These are phyloP conservation scores for Herpailurus yagouaroundi DNA, from an alignment of 2,113 vertebrate genomes.

Conservation along the genomic window DNA sequence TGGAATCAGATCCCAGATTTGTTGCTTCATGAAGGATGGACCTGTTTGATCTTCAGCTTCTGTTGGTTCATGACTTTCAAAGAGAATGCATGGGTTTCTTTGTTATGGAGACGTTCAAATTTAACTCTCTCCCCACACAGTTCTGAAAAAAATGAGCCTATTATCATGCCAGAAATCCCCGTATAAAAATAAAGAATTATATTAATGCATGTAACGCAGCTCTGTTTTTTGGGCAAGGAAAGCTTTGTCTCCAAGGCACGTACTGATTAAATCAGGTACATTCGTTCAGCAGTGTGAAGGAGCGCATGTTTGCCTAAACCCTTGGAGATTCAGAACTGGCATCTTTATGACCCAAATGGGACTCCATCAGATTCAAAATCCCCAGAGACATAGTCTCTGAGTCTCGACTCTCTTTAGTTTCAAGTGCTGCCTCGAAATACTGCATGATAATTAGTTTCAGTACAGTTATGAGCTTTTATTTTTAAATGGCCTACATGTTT, in stretches of 20 bases:
- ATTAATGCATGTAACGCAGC: not conserved
- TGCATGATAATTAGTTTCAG: slow-evolving; percentile 76
- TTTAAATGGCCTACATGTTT: slow-evolving; percentile 72
- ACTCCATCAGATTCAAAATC: slow-evolving; percentile 58
- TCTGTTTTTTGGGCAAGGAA: not conserved
- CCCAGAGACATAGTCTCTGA: slow-evolving; percentile 46
- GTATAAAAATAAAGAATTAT: not conserved
- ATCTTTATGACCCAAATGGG: not conserved
- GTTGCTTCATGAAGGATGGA: not conserved
- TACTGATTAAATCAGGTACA: slow-evolving; percentile 47
- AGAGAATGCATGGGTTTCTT: not conserved
- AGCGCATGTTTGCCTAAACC: slow-evolving; percentile 59
- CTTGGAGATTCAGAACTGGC: not conserved
- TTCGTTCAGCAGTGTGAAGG: slow-evolving; percentile 12
- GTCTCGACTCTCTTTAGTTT: slow-evolving; percentile 77
- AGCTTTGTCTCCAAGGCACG: slow-evolving; percentile 6
- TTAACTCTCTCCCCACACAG: not conserved
- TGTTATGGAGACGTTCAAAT: not conserved
- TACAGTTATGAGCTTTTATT: slow-evolving; percentile 64
- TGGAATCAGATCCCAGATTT: not conserved
- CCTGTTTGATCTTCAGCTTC: not conserved
- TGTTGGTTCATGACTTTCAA: not conserved
- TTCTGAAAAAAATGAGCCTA: slow-evolving; percentile 25
- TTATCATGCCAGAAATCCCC: not conserved
- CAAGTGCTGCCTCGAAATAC: slow-evolving; percentile 76